Evolutionary conservation across 2,113 vertebrate species (phyloP).

Genomic region (Nothobranchius kuhntae): DNA sequence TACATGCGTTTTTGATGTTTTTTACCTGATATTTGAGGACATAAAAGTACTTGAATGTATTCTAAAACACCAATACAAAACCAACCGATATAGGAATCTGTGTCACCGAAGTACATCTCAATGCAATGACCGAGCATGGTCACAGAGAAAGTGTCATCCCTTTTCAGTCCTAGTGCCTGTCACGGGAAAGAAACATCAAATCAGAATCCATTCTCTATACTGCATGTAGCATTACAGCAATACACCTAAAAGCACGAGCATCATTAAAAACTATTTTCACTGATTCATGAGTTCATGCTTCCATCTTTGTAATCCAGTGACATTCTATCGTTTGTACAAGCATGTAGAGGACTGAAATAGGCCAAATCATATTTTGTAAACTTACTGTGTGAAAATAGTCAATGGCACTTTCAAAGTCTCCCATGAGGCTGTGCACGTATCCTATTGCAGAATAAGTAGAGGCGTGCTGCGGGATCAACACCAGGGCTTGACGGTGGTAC

Average conservation of each 20-base stretch:
- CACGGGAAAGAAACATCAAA: neutral
- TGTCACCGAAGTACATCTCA: slow-evolving; percentile 99
- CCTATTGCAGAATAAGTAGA: slow-evolving; percentile 97
- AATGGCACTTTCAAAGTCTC: slow-evolving; percentile 96
- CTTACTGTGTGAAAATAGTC: slow-evolving; percentile 95
- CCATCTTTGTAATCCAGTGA: neutral
- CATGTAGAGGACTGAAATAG: neutral
- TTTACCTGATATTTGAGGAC: too few relatives aligned
- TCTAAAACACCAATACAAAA: neutral
- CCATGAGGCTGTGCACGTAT: slow-evolving; percentile 97
- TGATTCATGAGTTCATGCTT: neutral
- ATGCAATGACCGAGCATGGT: slow-evolving; percentile 99
- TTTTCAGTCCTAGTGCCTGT: slow-evolving; percentile 96
- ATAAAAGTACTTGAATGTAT: too few relatives aligned
- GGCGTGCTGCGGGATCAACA: slow-evolving; percentile 94
- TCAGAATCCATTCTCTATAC: neutral
- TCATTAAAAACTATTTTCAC: too few relatives aligned
- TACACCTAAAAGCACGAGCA: neutral
- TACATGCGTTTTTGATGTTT: too few relatives aligned
- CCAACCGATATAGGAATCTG: slow-evolving; percentile 90
- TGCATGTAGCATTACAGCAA: too few relatives aligned
- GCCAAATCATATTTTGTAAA: neutral
- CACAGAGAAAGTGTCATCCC: slow-evolving; percentile 98
- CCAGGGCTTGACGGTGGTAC: slow-evolving; percentile 95
- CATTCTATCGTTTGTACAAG: too few relatives aligned